These are phyloP conservation scores for Drosophila merina DNA, from an alignment of 2,888 invertebrate genomes.

Conservation along the genomic window DNA sequence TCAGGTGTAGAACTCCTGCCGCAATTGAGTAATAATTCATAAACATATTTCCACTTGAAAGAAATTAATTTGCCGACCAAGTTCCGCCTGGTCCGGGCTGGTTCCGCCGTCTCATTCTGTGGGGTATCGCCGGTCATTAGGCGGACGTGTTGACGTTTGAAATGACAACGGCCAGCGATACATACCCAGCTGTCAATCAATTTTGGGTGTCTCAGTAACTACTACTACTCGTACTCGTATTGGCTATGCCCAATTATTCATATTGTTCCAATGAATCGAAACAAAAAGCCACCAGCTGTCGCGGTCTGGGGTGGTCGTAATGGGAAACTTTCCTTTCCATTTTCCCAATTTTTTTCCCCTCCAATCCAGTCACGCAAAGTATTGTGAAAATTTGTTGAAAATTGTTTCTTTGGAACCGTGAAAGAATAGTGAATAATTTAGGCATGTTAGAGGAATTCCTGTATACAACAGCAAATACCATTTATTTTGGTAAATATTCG, in stretches of 20 bases:
- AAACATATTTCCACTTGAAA: slow-evolving; percentile 71
- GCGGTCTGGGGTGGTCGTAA: slow-evolving; percentile 30
- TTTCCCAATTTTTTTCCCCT: slow-evolving; percentile 28
- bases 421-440: slow-evolving; percentile 26
- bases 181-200: slow-evolving; percentile 67
- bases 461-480: not conserved
- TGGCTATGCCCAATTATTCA: slow-evolving; percentile 74
- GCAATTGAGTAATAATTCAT: slow-evolving; percentile 80
- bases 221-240: slow-evolving; percentile 20
- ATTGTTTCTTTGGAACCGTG: slow-evolving; percentile 14
- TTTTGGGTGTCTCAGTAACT: slow-evolving; percentile 60
- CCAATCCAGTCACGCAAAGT: slow-evolving; percentile 54
- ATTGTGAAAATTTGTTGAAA: slow-evolving; percentile 42
- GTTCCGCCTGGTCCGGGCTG: slow-evolving; percentile 11
- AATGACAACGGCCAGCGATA: slow-evolving; percentile 58
- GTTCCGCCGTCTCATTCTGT: not conserved
- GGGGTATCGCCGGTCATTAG: slow-evolving; percentile 55
- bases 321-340: slow-evolving; percentile 38
- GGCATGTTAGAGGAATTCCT: not conserved
- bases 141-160: slow-evolving; percentile 74
- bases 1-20: slow-evolving; percentile 61
- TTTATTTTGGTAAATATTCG: not conserved
- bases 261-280: slow-evolving; percentile 70
- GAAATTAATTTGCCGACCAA: slow-evolving; percentile 68
- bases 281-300: slow-evolving; percentile 60